Evolutionary conservation across 2,113 vertebrate species (phyloP).

Genomic region (Tapirus terrestris): DNA sequence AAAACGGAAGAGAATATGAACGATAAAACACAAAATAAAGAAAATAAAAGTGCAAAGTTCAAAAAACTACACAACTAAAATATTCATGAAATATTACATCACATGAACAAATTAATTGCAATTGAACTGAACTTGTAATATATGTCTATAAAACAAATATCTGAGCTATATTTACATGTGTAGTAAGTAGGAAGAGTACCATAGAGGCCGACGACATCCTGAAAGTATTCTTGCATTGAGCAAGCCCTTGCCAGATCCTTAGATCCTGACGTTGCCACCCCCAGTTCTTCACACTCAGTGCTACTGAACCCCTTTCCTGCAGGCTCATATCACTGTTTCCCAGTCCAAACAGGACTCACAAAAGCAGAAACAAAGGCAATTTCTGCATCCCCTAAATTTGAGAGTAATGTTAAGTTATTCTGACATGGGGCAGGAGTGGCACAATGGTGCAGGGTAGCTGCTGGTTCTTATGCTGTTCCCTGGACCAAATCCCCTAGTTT

Average conservation of each 20-base stretch:
- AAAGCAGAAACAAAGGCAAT: background rate
- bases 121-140: background rate
- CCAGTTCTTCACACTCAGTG: background rate
- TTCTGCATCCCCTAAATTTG: background rate
- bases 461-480: background rate
- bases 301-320: background rate
- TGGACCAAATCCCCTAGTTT: background rate
- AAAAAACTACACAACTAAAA: background rate
- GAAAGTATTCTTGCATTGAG: background rate
- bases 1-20: background rate
- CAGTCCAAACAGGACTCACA: background rate
- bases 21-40: background rate
- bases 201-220: background rate
- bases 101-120: background rate
- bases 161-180: background rate
- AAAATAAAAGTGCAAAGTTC: background rate
- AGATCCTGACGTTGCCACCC: background rate
- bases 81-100: background rate
- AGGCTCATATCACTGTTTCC: background rate
- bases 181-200: background rate
- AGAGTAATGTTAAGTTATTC: background rate
- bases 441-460: background rate
- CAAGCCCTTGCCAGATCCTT: background rate
- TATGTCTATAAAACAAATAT: background rate
- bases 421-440: rapidly evolving